A percentile compares a stretch with the other conserved stretches of the same genome.
These are phyloP conservation scores for Apodemia zela DNA, from an alignment of 2,888 invertebrate genomes.

Conservation along the genomic window DNA sequence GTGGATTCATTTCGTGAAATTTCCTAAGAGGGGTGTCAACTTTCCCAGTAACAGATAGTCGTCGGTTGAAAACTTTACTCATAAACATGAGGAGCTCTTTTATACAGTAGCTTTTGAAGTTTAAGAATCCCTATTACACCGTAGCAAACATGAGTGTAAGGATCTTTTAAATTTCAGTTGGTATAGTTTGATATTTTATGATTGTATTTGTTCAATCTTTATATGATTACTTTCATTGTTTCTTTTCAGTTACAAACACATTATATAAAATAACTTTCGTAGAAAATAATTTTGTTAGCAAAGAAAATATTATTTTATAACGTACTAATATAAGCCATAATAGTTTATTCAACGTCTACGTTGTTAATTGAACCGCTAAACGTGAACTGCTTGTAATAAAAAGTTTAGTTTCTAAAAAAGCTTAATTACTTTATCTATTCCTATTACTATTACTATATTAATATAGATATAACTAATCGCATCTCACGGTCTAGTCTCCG, in stretches of 20 bases:
- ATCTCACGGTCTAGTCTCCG: no score
- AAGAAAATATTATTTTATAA: no score
- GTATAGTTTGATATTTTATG: neutral
- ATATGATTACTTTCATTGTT: neutral
- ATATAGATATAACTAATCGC: no score
- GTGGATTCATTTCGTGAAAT: conserved; percentile 25
- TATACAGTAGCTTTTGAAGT: conserved; percentile 47
- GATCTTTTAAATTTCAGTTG: conserved; percentile 10
- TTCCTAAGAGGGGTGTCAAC: conserved; percentile 39
- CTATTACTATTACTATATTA: no score
- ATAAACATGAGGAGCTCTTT: conserved; percentile 56
- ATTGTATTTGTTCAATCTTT: conserved; percentile 5
- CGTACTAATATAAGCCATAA: no score
- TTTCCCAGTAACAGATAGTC: conserved; percentile 46
- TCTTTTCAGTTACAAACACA: neutral
- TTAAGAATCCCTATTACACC: conserved; percentile 36
- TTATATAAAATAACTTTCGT: no score
- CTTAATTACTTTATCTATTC: no score
- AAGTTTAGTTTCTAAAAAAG: no score
- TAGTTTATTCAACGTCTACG: no score
- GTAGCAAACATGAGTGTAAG: conserved; percentile 22
- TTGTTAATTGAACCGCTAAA: no score
- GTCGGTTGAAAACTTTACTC: conserved; percentile 54
- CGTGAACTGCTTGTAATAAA: no score
- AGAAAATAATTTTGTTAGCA: no score